Conservation (phyloP, 2,797 vertebrate species). For the Limnodromus scolopaceus region DNA sequence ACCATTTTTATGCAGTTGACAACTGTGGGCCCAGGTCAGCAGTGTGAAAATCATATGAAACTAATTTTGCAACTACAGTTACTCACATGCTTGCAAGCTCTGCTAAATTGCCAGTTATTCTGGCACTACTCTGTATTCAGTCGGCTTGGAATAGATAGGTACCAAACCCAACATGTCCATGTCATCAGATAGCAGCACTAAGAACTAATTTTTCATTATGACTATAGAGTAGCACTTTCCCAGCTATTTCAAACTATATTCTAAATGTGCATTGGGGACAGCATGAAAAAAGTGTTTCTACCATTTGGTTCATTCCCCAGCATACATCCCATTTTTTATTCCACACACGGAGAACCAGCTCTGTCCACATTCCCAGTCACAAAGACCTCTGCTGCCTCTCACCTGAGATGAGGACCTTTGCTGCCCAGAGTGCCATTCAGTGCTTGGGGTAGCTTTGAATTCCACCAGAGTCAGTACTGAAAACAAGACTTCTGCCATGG, state of each 20-base stretch:
- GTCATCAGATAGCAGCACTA: fast-evolving
- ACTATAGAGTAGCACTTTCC: background rate
- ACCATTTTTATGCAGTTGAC: background rate
- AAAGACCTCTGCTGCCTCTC: background rate
- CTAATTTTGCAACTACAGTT: background rate
- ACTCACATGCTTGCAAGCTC: background rate
- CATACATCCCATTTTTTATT: background rate
- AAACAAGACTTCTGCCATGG: background rate
- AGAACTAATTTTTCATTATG: background rate
- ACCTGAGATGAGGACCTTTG: background rate
- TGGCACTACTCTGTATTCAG: background rate
- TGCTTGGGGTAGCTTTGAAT: background rate
- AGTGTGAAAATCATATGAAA: background rate
- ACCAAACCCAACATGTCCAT: fast-evolving
- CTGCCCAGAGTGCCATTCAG: background rate
- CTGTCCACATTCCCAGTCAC: background rate
- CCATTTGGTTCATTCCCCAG: background rate
- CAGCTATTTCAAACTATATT: background rate
- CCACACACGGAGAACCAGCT: background rate
- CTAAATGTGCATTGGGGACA: background rate
- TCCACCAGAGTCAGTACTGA: background rate
- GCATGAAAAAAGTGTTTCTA: background rate
- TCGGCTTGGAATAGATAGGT: background rate
- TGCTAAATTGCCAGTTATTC: background rate
- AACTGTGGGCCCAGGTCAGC: background rate